Conservation (phyloP, 2,888 invertebrate species). For the Portevinia maculata region DNA sequence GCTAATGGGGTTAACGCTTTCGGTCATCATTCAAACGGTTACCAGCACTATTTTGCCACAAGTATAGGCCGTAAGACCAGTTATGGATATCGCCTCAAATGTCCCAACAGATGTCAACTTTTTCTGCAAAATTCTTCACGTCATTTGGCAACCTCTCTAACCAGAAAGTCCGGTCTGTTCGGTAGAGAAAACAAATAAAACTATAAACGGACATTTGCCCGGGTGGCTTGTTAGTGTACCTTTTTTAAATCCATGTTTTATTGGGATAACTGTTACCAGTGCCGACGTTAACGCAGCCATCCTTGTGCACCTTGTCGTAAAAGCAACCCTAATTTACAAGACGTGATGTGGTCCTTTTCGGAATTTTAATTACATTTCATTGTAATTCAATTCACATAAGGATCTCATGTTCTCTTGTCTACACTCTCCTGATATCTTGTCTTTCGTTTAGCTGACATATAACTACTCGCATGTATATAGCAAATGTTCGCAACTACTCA, state of each 20-base stretch:
- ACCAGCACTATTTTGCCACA: slow-evolving; percentile 55
- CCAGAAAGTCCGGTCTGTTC: slow-evolving; percentile 1
- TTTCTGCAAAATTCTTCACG: slow-evolving; percentile 37
- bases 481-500: slow-evolving; percentile 27
- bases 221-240: slow-evolving; percentile 8
- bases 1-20: slow-evolving; percentile 55
- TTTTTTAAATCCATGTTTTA: slow-evolving; percentile 23
- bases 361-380: slow-evolving; percentile 66
- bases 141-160: slow-evolving; percentile 44
- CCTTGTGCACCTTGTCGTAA: slow-evolving; percentile 18
- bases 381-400: slow-evolving; percentile 63
- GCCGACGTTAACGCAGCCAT: slow-evolving; percentile 31
- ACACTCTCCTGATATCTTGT: slow-evolving; percentile 11
- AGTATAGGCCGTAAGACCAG: slow-evolving; percentile 24
- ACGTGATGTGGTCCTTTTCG: slow-evolving; percentile 64
- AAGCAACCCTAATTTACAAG: slow-evolving; percentile 60
- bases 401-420: slow-evolving; percentile 32
- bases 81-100: slow-evolving; percentile 47
- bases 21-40: slow-evolving; percentile 49
- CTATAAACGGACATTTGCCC: slow-evolving; percentile 5
- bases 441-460: slow-evolving; percentile 1
- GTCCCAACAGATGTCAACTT: slow-evolving; percentile 52
- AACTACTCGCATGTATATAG: background rate
- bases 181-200: background rate
- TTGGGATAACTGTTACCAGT: slow-evolving; percentile 24